phyloP scores from a whole-genome alignment of 2,888 invertebrate genomes.

The Anaspis maculata region DNA sequence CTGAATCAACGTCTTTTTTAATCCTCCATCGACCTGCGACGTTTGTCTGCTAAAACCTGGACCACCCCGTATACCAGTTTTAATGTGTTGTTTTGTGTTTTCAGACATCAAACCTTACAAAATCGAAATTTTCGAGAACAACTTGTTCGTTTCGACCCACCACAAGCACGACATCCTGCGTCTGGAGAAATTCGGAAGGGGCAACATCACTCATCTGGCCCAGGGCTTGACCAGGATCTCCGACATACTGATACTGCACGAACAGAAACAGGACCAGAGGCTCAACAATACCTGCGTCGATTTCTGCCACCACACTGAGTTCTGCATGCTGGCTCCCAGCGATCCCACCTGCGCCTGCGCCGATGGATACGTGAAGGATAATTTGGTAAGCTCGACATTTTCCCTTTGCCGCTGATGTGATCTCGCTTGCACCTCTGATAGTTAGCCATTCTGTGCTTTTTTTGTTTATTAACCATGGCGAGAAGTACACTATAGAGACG shows the following conservation, averaged over 20 bases:
- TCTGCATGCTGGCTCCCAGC: conserved; percentile 44
- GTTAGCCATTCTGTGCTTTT: too few relatives aligned
- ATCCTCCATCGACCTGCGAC: too few relatives aligned
- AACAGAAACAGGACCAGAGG: conserved; percentile 53
- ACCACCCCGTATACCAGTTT: too few relatives aligned
- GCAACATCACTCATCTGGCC: conserved; percentile 48
- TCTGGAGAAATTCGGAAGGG: conserved; percentile 59
- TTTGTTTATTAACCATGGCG: too few relatives aligned
- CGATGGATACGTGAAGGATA: conserved; percentile 37
- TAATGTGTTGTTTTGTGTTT: too few relatives aligned
- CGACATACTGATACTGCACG: conserved; percentile 60
- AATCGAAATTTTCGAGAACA: conserved; percentile 67
- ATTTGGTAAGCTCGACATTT: conserved; percentile 36
- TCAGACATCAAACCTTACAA: conserved; percentile 58
- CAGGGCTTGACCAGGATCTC: conserved; percentile 50
- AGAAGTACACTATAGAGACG: too few relatives aligned
- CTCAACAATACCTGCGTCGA: conserved; percentile 52
- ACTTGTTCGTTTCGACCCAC: conserved; percentile 57
- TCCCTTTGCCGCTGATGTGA: too few relatives aligned
- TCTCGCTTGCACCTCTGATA: too few relatives aligned
- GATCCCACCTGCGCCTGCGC: conserved; percentile 38
- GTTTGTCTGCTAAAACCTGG: too few relatives aligned
- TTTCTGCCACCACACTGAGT: conserved; percentile 54
- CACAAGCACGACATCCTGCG: conserved; percentile 53
- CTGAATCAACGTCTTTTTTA: too few relatives aligned